Base-by-base conservation (phyloP, 2,113 vertebrate genomes). In the Puntigrus tetrazona region DNA sequence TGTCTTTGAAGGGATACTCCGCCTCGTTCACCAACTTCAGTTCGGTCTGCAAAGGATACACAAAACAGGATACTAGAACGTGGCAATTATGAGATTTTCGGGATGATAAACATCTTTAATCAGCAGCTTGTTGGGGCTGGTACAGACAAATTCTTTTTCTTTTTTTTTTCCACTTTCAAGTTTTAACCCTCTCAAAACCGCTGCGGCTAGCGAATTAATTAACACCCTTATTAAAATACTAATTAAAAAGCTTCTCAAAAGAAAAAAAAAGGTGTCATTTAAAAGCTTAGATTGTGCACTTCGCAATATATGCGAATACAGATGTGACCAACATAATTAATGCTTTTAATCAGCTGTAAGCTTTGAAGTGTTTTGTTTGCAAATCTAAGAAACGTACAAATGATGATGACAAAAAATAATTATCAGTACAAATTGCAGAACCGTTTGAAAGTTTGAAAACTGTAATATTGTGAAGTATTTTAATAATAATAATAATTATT, bases 1-100 rank as follows among this genome's bases (percentile, higher is more conserved):
- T 88, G 85, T 94, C 96, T 92, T 96, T 96, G 89, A 96, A 99
- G 10, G 94, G 73, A 78, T 99, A 98, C 41, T 96, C 93, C 0
- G 94, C 94, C 85, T 95, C 91, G 86, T 88, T 92, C 90, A 98
- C 95, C 3, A 98, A 83, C 88, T 96, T 97, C 75, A 96, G 90
- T 86, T 92, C 91, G 20, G 94, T 96, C 96, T 98, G 72, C 22
- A 81, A 85, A 76, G 1, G 47, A 22, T 65, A 77, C 1, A 36
- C 29, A 74, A 87, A 90, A 41, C 73, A 84, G 78, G 84, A 87
- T 86, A 84, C 67, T 36, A 70, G 52, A 41, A 14, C 10, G 7
- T 10, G 63, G 25, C 50, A 59, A n/a, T 22, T 36, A 25, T 77
- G 16, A 2, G 43, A 78, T 27, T 29, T 29, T 8, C 20, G 14